Conservation (phyloP, 92 coral and sea anemone genomes). For the Micromussa lordhowensis region DNA sequence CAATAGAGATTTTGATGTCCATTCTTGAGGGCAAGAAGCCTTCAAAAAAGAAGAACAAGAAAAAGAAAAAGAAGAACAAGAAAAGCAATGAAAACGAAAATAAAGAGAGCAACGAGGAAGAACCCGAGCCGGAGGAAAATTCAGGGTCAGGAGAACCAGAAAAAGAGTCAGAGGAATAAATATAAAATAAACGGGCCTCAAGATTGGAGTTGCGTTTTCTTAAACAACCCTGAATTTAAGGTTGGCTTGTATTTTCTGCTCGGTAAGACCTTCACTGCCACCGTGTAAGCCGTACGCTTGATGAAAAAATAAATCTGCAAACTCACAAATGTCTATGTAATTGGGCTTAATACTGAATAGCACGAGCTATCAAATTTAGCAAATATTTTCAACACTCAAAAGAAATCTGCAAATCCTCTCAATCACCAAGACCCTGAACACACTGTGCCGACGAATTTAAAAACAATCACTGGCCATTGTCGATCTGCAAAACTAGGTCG, state of each 20-base stretch:
- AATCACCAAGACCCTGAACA: no score
- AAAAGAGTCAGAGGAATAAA: background rate
- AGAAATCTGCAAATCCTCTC: no score
- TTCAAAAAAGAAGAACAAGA: background rate
- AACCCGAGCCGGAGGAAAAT: background rate
- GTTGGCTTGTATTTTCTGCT: background rate
- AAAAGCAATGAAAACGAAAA: constrained; percentile 11
- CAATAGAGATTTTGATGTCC: background rate
- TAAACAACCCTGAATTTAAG: no score
- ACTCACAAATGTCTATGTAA: background rate
- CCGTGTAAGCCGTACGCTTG: background rate
- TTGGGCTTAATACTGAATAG: no score
- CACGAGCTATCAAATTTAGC: background rate
- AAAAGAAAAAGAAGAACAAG: background rate
- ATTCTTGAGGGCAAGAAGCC: background rate
- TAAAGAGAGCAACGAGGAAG: background rate
- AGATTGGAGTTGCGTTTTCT: background rate
- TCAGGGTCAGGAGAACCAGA: background rate
- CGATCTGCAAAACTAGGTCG: no score
- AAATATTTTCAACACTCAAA: no score
- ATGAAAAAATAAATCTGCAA: background rate
- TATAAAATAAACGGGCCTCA: constrained; percentile 1
- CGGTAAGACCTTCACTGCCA: background rate
- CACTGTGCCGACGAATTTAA: no score
- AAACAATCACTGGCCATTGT: no score